Conservation (phyloP, 1,140 invertebrate species). For the Pseudachorutes palmiensis region DNA sequence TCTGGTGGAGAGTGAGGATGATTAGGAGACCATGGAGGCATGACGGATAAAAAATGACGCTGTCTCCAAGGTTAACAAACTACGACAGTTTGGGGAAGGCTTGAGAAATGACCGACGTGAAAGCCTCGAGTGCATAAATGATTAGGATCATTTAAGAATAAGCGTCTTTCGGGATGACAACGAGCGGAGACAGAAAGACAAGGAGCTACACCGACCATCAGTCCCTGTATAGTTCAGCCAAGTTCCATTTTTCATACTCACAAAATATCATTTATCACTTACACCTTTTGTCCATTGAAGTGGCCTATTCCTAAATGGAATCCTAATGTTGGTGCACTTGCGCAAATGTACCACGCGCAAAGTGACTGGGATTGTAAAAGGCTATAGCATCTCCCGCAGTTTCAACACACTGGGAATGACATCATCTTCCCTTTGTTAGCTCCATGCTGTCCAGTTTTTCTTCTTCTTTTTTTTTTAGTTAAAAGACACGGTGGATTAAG, state of each 20-base stretch:
- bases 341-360: no score
- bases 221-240: not conserved
- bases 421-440: no score
- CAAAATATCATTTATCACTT: conserved; percentile 4
- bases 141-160: conserved; percentile 6
- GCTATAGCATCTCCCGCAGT: no score
- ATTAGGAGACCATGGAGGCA: conserved; percentile 2
- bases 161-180: not conserved
- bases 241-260: not conserved
- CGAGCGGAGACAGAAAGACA: not conserved
- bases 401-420: no score
- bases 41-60: conserved; percentile 7
- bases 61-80: not conserved
- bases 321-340: no score
- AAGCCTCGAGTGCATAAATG: not conserved
- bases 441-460: not conserved
- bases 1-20: conserved; percentile 7
- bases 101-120: conserved; percentile 12
- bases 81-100: not conserved
- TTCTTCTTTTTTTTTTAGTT: not conserved
- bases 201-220: no score
- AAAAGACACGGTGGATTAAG: conserved; percentile 1
- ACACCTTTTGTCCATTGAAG: not conserved
- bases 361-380: no score
- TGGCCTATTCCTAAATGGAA: no score